Conservation (phyloP, 2,113 vertebrate species). For the Smithornis capensis region DNA sequence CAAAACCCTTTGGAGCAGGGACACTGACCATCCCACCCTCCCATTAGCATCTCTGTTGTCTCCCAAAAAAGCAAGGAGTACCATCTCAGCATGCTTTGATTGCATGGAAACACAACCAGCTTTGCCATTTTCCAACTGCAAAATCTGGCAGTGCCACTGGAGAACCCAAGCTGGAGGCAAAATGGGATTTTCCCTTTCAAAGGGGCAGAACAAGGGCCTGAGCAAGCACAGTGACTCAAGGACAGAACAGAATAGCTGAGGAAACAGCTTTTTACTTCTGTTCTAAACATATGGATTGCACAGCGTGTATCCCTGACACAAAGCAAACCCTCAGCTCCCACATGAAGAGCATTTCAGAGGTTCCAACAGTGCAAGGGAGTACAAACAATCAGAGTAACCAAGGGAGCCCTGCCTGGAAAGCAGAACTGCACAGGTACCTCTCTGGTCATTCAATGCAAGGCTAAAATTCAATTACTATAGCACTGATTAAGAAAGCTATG, state of each 20-base stretch:
- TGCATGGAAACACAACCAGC: neutral
- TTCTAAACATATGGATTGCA: neutral
- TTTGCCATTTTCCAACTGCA: neutral
- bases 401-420: neutral
- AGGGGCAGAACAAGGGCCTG: neutral
- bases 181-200: neutral
- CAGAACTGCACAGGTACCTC: neutral
- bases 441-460: neutral
- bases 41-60: neutral
- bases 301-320: neutral
- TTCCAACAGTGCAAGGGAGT: neutral
- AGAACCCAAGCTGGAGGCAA: neutral
- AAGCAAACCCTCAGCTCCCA: neutral
- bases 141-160: neutral
- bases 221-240: neutral
- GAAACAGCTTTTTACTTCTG: neutral
- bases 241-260: neutral
- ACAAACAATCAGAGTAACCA: neutral
- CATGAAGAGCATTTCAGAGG: neutral
- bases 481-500: constrained; percentile 8
- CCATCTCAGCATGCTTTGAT: neutral
- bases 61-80: neutral
- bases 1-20: neutral
- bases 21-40: neutral
- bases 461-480: neutral